These are phyloP conservation scores for Microcebus jonahi DNA, from an alignment of 2,113 vertebrate species.

Conservation along the genomic window DNA sequence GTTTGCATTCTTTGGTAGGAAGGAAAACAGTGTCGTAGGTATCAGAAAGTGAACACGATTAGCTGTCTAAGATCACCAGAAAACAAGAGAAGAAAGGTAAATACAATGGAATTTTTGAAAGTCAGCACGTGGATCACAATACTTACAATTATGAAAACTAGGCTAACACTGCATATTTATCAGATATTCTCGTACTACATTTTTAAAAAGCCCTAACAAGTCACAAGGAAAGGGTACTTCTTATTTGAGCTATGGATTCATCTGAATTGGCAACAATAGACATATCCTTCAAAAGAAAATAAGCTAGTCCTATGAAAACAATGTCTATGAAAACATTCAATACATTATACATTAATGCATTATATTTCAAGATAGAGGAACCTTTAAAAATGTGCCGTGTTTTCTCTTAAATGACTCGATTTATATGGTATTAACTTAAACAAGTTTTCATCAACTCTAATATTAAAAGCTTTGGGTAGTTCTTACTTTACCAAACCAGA, in stretches of 20 bases:
- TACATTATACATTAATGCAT: not conserved
- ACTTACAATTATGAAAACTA: not conserved
- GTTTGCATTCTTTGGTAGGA: not conserved
- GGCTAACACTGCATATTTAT: not conserved
- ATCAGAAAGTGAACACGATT: not conserved
- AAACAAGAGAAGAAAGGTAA: not conserved
- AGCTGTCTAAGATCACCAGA: not conserved
- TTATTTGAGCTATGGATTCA: not conserved
- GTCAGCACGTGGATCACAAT: not conserved
- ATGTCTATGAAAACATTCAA: not conserved
- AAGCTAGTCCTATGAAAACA: not conserved
- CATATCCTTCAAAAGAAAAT: not conserved
- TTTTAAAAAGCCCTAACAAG: not conserved
- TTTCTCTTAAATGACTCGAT: not conserved
- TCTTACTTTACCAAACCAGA: not conserved
- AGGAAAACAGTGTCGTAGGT: not conserved
- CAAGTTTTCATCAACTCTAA: not conserved
- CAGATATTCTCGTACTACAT: not conserved
- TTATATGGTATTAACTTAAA: constrained; percentile 3
- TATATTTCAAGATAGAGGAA: not conserved
- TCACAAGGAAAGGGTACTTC: not conserved
- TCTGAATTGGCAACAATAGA: not conserved
- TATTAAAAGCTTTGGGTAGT: not conserved
- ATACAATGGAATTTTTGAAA: not conserved
- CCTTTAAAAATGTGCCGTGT: not conserved